These are phyloP conservation scores for Dasypogon diadema DNA, from an alignment of 2,888 invertebrate species.

Conservation along the genomic window DNA sequence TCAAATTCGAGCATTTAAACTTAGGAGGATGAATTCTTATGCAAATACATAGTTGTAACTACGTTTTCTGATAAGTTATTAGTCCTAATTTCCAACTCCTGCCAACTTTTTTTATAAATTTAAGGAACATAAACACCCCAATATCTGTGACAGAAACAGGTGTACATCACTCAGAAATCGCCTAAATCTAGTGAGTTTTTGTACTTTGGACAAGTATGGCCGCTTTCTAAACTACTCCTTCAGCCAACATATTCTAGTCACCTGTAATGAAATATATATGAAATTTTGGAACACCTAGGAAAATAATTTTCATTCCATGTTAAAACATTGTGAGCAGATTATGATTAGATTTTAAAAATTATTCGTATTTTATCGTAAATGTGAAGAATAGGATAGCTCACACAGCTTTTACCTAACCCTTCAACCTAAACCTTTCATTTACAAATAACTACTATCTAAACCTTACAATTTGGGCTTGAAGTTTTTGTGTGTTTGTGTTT, in stretches of 20 bases:
- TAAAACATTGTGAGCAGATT: too few species aligned
- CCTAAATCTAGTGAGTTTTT: constrained; percentile 22
- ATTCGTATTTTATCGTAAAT: too few species aligned
- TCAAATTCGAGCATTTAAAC: constrained; percentile 4
- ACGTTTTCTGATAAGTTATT: neutral
- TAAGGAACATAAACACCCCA: constrained; percentile 61
- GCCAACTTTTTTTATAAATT: constrained; percentile 30
- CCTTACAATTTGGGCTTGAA: too few species aligned
- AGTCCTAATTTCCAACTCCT: constrained; percentile 10
- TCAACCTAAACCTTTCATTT: too few species aligned
- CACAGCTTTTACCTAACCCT: too few species aligned
- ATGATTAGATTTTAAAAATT: too few species aligned
- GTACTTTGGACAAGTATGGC: constrained; percentile 51
- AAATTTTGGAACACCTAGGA: neutral
- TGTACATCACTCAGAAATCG: constrained; percentile 59
- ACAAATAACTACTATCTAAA: too few species aligned
- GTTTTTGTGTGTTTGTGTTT: too few species aligned
- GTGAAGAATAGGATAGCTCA: too few species aligned
- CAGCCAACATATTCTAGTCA: neutral
- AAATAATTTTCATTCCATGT: too few species aligned
- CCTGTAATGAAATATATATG: too few species aligned
- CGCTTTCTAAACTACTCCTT: constrained; percentile 8
- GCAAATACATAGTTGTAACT: neutral
- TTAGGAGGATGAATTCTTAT: neutral
- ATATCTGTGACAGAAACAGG: constrained; percentile 62